Percentiles rank a stretch among this genome's conserved stretches.
Evolutionary conservation across 2,113 vertebrate genomes (phyloP).

Genomic region (Tragelaphus imberbis): DNA sequence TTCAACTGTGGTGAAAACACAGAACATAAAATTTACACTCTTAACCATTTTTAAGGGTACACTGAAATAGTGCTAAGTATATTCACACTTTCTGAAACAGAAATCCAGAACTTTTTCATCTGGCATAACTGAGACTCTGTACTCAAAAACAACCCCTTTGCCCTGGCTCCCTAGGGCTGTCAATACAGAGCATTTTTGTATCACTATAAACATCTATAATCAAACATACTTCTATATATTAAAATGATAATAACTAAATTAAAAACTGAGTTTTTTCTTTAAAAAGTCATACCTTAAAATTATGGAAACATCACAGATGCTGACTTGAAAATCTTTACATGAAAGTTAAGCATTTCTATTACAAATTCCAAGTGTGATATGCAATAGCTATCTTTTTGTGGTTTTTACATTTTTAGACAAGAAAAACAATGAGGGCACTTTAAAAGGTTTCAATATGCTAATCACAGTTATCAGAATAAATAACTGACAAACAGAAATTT

Average conservation of each 20-base stretch:
- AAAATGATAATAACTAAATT: neutral
- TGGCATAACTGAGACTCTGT: neutral
- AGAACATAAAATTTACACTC: neutral
- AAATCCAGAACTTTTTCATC: neutral
- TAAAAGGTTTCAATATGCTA: neutral
- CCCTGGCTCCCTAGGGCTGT: no score
- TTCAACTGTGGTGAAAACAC: neutral
- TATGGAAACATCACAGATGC: neutral
- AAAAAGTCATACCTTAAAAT: neutral
- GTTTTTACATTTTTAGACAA: neutral
- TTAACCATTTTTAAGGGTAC: neutral
- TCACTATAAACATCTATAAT: neutral
- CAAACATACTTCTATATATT: neutral
- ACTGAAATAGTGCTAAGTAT: neutral
- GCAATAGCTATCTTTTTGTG: neutral
- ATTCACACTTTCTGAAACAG: neutral
- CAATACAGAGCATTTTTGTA: neutral
- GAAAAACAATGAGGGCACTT: neutral
- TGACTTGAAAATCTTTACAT: neutral
- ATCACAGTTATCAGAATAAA: conserved; percentile 19
- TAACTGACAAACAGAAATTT: neutral
- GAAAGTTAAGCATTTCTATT: neutral
- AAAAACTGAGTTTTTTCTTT: neutral
- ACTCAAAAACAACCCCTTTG: neutral
- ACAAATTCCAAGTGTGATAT: neutral